A percentile compares a stretch with the other conserved stretches of the same genome.
Evolutionary conservation across 2,888 invertebrate genomes (phyloP).

Genomic region (Diarsia mendica): DNA sequence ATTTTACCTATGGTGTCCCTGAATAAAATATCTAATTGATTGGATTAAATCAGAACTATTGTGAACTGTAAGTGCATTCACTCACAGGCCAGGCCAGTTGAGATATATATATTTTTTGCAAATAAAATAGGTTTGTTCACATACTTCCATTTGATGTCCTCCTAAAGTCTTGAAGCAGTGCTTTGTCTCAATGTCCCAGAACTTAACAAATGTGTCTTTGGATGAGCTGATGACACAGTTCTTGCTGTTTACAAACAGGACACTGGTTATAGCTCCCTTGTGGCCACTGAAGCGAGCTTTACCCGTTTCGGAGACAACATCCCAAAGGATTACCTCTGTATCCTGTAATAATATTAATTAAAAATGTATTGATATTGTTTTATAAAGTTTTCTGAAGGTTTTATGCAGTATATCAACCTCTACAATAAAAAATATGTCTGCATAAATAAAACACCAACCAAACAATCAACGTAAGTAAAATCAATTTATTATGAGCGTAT

Average conservation of each 20-base stretch:
- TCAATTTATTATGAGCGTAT: background rate
- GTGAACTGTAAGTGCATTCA: background rate
- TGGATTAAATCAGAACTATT: background rate
- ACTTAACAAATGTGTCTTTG: slow-evolving; percentile 98
- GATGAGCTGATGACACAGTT: slow-evolving; percentile 95
- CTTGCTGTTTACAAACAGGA: slow-evolving; percentile 93
- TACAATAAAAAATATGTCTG: background rate
- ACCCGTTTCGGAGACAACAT: slow-evolving; percentile 97
- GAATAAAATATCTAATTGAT: background rate
- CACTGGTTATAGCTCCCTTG: slow-evolving; percentile 96
- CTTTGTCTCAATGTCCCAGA: slow-evolving; percentile 98
- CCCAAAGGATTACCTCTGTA: slow-evolving; percentile 98
- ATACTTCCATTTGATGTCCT: slow-evolving; percentile 95
- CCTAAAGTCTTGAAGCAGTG: slow-evolving; percentile 98
- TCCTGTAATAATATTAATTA: slow-evolving; percentile 91
- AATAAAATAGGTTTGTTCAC: slow-evolving; percentile 1
- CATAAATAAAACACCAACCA: background rate
- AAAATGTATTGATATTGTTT: background rate
- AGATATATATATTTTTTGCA: background rate
- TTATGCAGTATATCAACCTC: background rate
- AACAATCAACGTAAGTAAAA: background rate
- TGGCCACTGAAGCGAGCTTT: slow-evolving; percentile 97
- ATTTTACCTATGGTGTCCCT: background rate
- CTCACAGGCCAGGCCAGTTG: too few species aligned
- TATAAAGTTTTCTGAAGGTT: background rate